These are phyloP conservation scores for Sesamia nonagrioides DNA, from an alignment of 1,140 invertebrate genomes.

Conservation along the genomic window DNA sequence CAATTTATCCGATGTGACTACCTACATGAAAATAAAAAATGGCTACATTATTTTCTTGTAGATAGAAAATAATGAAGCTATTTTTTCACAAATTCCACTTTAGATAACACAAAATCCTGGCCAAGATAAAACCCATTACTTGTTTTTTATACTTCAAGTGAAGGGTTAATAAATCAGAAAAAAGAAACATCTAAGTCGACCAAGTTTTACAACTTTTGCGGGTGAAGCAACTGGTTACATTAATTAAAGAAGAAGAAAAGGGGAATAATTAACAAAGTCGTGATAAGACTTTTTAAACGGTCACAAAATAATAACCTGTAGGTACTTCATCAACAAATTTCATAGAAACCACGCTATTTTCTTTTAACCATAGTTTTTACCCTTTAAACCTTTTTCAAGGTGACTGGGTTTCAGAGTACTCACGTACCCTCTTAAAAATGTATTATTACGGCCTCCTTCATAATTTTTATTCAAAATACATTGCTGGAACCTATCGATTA, in stretches of 20 bases:
- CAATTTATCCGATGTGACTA: too few relatives aligned
- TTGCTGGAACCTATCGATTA: too few relatives aligned
- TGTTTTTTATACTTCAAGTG: not conserved
- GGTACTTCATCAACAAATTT: not conserved
- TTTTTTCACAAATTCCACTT: not conserved
- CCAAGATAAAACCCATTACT: not conserved
- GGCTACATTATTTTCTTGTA: too few relatives aligned
- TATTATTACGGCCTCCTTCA: not conserved
- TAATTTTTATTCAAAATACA: slow-evolving; percentile 13
- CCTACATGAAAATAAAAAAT: too few relatives aligned
- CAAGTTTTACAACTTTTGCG: slow-evolving; percentile 22
- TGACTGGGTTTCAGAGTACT: not conserved
- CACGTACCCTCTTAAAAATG: not conserved
- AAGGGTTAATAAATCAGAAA: slow-evolving; percentile 9
- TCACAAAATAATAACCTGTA: not conserved
- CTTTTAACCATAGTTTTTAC: not conserved
- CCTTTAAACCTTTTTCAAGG: slow-evolving; percentile 8
- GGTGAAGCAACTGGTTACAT: slow-evolving; percentile 34
- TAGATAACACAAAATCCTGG: not conserved
- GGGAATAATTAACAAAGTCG: not conserved
- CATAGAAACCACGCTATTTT: not conserved
- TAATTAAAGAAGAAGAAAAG: slow-evolving; percentile 13
- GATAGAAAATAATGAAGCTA: not conserved
- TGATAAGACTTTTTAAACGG: not conserved
- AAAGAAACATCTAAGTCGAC: not conserved